Percentiles rank a stretch among this genome's conserved stretches.
These are phyloP conservation scores for Cyaniris semiargus DNA, from an alignment of 2,888 invertebrate genomes.

Conservation along the genomic window DNA sequence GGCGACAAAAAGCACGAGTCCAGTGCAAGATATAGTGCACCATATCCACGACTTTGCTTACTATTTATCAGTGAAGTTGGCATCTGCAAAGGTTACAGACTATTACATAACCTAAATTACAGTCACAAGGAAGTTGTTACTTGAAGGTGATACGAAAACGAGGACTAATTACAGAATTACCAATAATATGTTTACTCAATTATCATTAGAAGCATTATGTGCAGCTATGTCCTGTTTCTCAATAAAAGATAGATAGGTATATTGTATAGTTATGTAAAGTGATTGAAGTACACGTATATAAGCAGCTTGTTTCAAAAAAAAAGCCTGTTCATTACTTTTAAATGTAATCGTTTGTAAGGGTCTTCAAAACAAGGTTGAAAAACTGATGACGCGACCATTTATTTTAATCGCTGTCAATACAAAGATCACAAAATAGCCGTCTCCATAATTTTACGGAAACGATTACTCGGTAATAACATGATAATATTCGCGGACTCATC, in stretches of 20 bases:
- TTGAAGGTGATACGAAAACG: background rate
- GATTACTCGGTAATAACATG: slow-evolving; percentile 10
- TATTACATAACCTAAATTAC: slow-evolving; percentile 20
- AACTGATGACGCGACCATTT: background rate
- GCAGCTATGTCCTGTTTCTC: background rate
- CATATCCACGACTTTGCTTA: slow-evolving; percentile 1
- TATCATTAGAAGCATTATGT: background rate
- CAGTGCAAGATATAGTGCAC: slow-evolving; percentile 12
- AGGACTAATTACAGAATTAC: background rate
- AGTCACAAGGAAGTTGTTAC: slow-evolving; percentile 3
- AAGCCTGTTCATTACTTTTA: background rate
- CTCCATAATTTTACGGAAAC: slow-evolving; percentile 16
- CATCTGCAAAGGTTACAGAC: slow-evolving; percentile 24
- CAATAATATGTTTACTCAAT: background rate
- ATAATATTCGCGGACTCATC: slow-evolving; percentile 23
- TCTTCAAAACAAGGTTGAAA: background rate
- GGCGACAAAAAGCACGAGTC: slow-evolving; percentile 42
- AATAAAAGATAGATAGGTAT: background rate
- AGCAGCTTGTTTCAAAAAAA: background rate
- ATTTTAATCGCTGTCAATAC: slow-evolving; percentile 18
- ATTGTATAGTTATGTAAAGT: background rate
- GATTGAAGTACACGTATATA: background rate
- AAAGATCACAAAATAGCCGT: slow-evolving; percentile 2
- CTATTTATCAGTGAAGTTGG: slow-evolving; percentile 22
- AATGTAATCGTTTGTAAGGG: background rate